Evolutionary conservation across 2,888 invertebrate genomes (phyloP), one percentile per base, ranked within the genome.

Genomic region (Ophion slaviceki): DNA sequence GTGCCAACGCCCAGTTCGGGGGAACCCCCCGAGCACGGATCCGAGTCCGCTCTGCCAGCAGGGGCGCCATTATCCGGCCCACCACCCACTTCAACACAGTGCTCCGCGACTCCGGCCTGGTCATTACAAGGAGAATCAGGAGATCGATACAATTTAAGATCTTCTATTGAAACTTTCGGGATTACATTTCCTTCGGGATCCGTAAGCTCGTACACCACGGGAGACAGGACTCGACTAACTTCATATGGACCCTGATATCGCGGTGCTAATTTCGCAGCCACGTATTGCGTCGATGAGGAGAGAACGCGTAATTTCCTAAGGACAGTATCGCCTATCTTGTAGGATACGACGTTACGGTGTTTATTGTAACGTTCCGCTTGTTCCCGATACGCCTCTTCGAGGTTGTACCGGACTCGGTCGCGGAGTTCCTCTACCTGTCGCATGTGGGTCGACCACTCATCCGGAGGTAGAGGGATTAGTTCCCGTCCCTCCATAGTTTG

Each of bases 231-330:
- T 7, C 7, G 7, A 7, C 40, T 40, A 20, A 61, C 17, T 5
- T n/a, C 8, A 20, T 61, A 61, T 17, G 61, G 61, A 5, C 61
- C 61, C 61, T 61, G 61, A 20, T 61, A 61, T 5, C 61, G 61
- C 0, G 61, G 8, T 6, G 76, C 76, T 2, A 76, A n/a, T 28
- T 76, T 76, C 2, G 76, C 64, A 0, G 76, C 76, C 4, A 76
- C 36, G 8, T 53, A 32, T 57, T 47, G 76, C 4, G 76, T n/a
- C 2, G 20, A 45, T 14, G 66, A 76, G 1, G 76, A 76, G n/a
- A 66, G 17, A 11, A 76, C 66, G 0, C 57, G 47, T 6, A 57
- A 66, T 2, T 66, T 14, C 7, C 36, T 45, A 28, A 76, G 10
- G 0, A 76, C 66, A 11, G 3, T 3, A n/a, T 76, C 76, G 3